Evolutionary conservation across 2,888 invertebrate genomes (phyloP), one percentile per base, ranked within the genome.

Genomic region (Labia minor): DNA sequence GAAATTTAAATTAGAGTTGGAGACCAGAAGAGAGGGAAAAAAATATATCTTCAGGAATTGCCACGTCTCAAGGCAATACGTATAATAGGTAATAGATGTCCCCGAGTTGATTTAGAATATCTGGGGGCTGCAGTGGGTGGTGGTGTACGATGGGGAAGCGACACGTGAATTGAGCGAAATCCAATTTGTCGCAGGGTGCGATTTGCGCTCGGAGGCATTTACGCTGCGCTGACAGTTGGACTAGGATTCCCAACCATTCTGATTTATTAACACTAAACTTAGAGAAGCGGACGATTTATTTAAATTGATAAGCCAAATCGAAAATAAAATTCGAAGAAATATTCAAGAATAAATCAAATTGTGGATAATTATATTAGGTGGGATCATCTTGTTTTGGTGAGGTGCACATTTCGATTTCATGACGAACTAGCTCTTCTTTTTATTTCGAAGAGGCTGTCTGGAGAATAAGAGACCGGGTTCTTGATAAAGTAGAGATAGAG

Each of bases 41-140:
- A 49, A 16, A 49, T 49, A 49, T 49, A 11, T 49, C 16, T 49
- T 11, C 14, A 16, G 49, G 16, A 49, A n/a, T 49, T 11, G 49
- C 49, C 16, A 16, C 14, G n/a, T 49, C 49, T 49, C 49, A 14
- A 49, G 49, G 49, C 49, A 49, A 49, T 49, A 49, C 49, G 49
- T 49, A 49, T 16, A 49, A 49, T 49, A 49, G 49, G 49, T 49
- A 49, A 49, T 49, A 49, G 49, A 49, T 49, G 49, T 49, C 49
- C 16, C 49, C 49, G 16, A 49, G 49, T 49, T 49, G 49, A 49
- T 49, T 49, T 49, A 49, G n/a, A 49, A 26, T 26, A 26, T 26
- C 26, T 26, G 26, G 26, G 26, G 26, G n/a, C 8, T 8, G 26
- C 26, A 26, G 26, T 26, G 26, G 26, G 26, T 26, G 49, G 49